These are phyloP conservation scores for Drosophila testacea DNA, from an alignment of 2,888 invertebrate genomes.

Conservation along the genomic window DNA sequence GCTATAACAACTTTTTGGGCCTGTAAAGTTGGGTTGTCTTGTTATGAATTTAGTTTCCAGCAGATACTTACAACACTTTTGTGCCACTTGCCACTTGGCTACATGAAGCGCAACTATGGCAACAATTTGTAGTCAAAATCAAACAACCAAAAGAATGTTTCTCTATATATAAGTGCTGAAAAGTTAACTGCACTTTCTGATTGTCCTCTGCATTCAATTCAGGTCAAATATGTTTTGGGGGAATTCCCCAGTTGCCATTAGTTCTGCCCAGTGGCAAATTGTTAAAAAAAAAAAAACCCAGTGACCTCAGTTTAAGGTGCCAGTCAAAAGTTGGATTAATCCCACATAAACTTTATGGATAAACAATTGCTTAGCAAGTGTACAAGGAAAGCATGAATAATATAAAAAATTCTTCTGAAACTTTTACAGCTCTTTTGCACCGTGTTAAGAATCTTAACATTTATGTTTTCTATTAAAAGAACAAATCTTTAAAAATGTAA, in stretches of 20 bases:
- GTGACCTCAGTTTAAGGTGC: not conserved
- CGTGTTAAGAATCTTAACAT: not conserved
- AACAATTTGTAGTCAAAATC: slow-evolving; percentile 61
- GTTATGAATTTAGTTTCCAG: slow-evolving; percentile 71
- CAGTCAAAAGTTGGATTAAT: not conserved
- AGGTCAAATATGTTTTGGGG: slow-evolving; percentile 45
- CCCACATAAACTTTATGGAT: not conserved
- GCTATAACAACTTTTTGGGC: slow-evolving; percentile 61
- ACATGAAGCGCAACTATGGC: slow-evolving; percentile 60
- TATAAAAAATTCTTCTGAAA: not conserved
- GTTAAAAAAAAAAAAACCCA: not conserved
- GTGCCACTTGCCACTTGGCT: slow-evolving; percentile 72
- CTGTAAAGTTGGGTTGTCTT: slow-evolving; percentile 48
- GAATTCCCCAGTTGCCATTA: slow-evolving; percentile 22
- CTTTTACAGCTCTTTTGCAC: not conserved
- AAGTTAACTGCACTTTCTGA: slow-evolving; percentile 53
- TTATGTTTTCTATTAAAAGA: not conserved
- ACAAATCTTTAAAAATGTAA: not conserved
- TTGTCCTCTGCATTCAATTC: slow-evolving; percentile 51
- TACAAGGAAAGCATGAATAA: not conserved
- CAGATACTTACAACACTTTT: slow-evolving; percentile 71
- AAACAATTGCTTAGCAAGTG: not conserved
- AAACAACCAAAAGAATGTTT: slow-evolving; percentile 51
- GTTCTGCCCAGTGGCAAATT: not conserved
- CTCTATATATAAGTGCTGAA: slow-evolving; percentile 34